Evolutionary conservation across 92 coral and sea anemone species (phyloP), one percentile per base, ranked within the genome.

Genomic region (Galaxea fascicularis): DNA sequence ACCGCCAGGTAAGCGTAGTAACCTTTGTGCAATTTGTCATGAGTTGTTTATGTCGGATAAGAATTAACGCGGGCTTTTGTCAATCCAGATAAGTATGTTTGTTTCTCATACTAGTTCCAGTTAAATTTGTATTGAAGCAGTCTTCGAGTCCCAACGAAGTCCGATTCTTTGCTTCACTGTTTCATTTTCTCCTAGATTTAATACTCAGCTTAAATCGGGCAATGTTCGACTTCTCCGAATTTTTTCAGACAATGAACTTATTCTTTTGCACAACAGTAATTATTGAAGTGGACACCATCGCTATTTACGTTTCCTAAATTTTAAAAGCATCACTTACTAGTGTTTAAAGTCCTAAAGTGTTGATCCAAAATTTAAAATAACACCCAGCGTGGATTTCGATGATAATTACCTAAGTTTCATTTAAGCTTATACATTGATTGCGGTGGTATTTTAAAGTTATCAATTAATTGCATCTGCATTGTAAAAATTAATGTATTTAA

Each of bases 1-100:
- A 96, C 98, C 16, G 84, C 96, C 11, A 88, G 99, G 99, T 96
- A 47, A 17, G 98, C 76, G 8, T 22, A 18, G 10, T 10, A 18
- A 56, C 12, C 16, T 4, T 74, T 56, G 45, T 27, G 26, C 58
- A 31, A 8, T 59, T 30, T 41, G 3, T 52, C 10, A 28, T 10
- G n/a, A 11, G 47, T 28, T 15, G 68, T 77, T 77, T 56, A 31
- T 77, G 49, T 24, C 81, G 10, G 49, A 59, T 16, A 41, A 60
- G 27, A 25, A 18, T 15, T 10, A 49, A 18, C 78, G 44, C 78
- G 41, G 52, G 74, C 25, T 22, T 73, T 49, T 49, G 31, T 52
- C 63, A 22, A 13, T 28, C 29, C 27, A 24, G 59, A 51, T 73
- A 76, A 39, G 13, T 15, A 57, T 57, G 31, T 57, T 35, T 21